phyloP scores from a whole-genome alignment of 2,113 vertebrate genomes.

The Leucosticte australis region DNA sequence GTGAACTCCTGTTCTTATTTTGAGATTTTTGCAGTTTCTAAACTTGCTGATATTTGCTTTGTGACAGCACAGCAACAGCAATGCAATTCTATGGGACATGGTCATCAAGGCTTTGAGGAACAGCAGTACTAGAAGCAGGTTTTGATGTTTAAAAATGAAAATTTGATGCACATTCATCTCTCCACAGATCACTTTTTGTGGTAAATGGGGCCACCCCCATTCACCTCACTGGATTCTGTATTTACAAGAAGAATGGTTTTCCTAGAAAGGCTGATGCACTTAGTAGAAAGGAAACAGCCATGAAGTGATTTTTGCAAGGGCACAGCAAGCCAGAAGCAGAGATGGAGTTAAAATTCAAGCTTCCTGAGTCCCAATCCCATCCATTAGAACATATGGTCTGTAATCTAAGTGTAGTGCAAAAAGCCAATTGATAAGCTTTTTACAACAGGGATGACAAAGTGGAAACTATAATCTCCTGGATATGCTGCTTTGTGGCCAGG shows the following conservation, averaged over 20 bases:
- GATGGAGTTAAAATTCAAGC: slow-evolving; percentile 7
- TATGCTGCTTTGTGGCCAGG: slow-evolving; percentile 1
- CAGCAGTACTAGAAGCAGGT: neutral
- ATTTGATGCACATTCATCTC: neutral
- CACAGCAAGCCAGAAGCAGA: neutral
- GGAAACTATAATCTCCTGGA: slow-evolving; percentile 23
- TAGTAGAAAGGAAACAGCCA: neutral
- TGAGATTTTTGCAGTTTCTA: neutral
- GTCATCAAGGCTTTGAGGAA: neutral
- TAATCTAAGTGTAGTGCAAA: slow-evolving; percentile 11
- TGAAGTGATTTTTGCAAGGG: neutral
- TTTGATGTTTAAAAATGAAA: neutral
- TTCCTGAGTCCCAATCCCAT: neutral
- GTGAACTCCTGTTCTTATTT: neutral
- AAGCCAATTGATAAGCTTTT: slow-evolving; percentile 36
- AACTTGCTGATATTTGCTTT: neutral
- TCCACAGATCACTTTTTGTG: neutral
- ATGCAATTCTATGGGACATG: neutral
- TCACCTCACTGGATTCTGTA: neutral
- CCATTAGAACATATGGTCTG: neutral
- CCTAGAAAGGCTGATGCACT: neutral
- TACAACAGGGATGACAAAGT: slow-evolving; percentile 18
- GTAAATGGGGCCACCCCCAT: neutral
- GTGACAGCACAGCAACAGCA: neutral
- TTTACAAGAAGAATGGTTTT: neutral